Evolutionary conservation across 2,888 invertebrate species (phyloP).

Genomic region (Andrena haemorrhoa): DNA sequence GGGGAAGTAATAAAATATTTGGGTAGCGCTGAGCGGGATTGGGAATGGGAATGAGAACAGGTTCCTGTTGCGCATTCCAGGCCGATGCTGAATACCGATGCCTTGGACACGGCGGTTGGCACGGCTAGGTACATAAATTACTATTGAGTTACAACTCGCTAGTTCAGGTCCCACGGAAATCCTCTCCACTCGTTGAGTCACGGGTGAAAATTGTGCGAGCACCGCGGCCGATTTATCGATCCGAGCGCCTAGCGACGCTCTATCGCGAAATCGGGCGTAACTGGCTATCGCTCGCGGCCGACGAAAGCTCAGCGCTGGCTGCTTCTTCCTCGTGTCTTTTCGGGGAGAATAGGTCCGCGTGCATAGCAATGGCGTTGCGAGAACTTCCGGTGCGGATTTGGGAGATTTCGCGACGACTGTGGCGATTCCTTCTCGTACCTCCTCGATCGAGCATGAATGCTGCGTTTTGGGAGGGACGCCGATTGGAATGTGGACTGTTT

Average conservation of each 20-base stretch:
- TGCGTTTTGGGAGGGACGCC: too few relatives aligned
- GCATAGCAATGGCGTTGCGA: neutral
- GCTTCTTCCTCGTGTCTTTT: too few relatives aligned
- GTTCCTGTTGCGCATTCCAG: constrained; percentile 81
- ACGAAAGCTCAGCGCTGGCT: neutral
- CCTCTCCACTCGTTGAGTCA: constrained; percentile 62
- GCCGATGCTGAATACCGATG: constrained; percentile 77
- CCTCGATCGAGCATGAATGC: too few relatives aligned
- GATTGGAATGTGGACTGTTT: too few relatives aligned
- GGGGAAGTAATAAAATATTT: constrained; percentile 79
- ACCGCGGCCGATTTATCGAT: constrained; percentile 17
- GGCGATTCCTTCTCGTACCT: too few relatives aligned
- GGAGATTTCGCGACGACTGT: too few relatives aligned
- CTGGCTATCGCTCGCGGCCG: neutral
- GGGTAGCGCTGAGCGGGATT: constrained; percentile 74
- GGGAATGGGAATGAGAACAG: constrained; percentile 79
- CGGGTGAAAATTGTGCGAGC: constrained; percentile 38
- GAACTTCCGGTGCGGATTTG: neutral
- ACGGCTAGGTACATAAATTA: constrained; percentile 76
- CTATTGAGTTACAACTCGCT: constrained; percentile 74
- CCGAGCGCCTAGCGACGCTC: neutral
- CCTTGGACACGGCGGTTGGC: constrained; percentile 74
- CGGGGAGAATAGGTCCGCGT: too few relatives aligned
- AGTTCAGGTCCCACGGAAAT: constrained; percentile 72
- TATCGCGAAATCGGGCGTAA: neutral